These are phyloP conservation scores for Acanthurus lineatus DNA, from an alignment of 2,797 vertebrate species.

Conservation along the genomic window DNA sequence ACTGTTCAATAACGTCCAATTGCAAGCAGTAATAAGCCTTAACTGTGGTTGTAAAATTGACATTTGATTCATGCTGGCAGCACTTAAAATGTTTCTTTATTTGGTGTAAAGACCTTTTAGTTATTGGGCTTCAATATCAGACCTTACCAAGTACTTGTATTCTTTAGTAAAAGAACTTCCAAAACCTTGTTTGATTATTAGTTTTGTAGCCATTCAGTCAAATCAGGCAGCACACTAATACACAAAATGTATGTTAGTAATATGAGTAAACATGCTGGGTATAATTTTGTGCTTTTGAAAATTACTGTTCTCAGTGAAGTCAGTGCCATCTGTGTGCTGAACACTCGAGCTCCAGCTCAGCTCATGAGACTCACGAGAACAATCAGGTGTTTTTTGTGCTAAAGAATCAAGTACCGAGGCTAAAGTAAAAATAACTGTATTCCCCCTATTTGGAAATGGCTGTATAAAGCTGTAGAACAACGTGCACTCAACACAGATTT, in stretches of 20 bases:
- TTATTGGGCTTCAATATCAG: not conserved
- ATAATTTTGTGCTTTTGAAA: constrained; percentile 1
- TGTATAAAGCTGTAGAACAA: not conserved
- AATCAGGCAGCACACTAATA: not conserved
- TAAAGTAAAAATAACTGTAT: constrained; percentile 9
- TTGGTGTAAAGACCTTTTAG: not conserved
- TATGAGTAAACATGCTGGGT: not conserved
- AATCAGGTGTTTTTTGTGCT: constrained; percentile 19
- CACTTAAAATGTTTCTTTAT: no score
- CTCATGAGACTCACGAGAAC: constrained; percentile 19
- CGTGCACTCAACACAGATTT: not conserved
- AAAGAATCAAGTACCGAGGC: not conserved
- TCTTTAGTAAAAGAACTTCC: not conserved
- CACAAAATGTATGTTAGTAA: constrained; percentile 7
- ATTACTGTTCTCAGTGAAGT: constrained; percentile 22
- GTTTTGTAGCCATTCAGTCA: constrained; percentile 1
- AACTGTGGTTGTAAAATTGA: no score
- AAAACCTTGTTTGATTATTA: not conserved
- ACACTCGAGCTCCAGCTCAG: not conserved
- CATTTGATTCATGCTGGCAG: no score
- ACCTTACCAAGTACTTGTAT: not conserved
- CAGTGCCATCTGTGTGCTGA: constrained; percentile 29
- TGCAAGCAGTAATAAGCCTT: no score
- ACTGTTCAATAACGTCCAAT: no score
- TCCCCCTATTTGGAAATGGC: not conserved